phyloP scores from a whole-genome alignment of 2,888 invertebrate species.

The Parasteatoda lunata region DNA sequence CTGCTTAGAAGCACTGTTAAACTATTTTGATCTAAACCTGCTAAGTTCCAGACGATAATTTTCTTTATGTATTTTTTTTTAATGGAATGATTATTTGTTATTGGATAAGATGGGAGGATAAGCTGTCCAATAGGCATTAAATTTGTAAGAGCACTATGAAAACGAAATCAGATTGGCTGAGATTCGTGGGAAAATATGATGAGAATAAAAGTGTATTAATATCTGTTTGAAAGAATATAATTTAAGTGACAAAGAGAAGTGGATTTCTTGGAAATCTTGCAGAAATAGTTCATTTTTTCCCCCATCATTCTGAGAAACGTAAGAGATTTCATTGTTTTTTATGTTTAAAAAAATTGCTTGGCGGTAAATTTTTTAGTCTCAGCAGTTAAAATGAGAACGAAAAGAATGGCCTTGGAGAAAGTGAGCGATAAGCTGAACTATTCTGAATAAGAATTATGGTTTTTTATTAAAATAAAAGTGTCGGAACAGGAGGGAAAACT shows the following conservation, averaged over 20 bases:
- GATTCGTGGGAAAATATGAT: neutral
- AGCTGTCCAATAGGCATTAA: conserved; percentile 15
- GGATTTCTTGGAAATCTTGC: neutral
- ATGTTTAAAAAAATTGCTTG: no score
- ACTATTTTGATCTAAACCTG: neutral
- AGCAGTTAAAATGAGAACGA: no score
- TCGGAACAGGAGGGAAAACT: neutral
- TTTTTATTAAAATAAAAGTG: neutral
- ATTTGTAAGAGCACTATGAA: neutral
- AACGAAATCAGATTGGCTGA: conserved; percentile 2
- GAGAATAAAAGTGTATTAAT: neutral
- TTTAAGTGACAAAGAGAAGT: neutral
- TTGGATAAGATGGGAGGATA: neutral
- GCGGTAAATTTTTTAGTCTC: no score
- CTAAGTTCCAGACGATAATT: no score
- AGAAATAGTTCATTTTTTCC: no score
- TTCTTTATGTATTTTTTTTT: neutral
- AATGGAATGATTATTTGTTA: neutral
- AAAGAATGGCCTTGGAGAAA: neutral
- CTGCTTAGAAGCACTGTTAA: neutral
- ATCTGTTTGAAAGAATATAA: neutral
- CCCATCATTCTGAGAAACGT: no score
- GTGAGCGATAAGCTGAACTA: neutral
- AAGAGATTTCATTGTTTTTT: no score
- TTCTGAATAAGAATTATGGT: neutral